phyloP scores from a whole-genome alignment of 2,888 invertebrate genomes.

The Lordiphosa andalusiaca region DNA sequence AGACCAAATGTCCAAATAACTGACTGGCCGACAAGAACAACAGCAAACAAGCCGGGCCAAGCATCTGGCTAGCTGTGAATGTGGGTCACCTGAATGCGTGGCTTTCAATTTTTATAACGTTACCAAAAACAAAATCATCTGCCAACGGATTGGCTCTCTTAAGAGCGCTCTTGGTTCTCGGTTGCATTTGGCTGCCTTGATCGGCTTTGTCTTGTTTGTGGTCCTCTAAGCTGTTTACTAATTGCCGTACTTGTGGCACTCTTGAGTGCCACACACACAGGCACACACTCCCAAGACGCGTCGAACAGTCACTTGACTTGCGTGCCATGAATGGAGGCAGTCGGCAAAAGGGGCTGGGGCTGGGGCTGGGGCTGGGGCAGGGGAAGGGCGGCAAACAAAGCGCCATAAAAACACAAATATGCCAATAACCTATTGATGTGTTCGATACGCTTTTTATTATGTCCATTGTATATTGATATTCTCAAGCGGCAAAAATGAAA shows the following conservation, averaged over 20 bases:
- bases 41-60: constrained; percentile 39
- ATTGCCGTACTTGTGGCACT: constrained; percentile 48
- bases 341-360: constrained; percentile 6
- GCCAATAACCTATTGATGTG: constrained; percentile 58
- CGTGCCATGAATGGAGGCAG: constrained; percentile 17
- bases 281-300: constrained; percentile 17
- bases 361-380: not conserved
- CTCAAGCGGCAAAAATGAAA: constrained; percentile 66
- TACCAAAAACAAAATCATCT: constrained; percentile 43
- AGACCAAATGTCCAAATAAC: constrained; percentile 21
- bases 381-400: constrained; percentile 48
- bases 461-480: constrained; percentile 54
- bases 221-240: constrained; percentile 33
- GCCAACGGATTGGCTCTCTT: not conserved
- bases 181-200: too few relatives aligned
- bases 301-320: constrained; percentile 44
- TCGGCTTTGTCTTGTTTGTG: constrained; percentile 12
- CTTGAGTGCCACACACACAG: constrained; percentile 14
- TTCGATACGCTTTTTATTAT: constrained; percentile 56
- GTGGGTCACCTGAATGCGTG: constrained; percentile 68
- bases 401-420: constrained; percentile 44
- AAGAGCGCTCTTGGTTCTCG: constrained; percentile 19
- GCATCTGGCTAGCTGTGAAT: constrained; percentile 34
- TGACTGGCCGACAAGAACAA: constrained; percentile 17
- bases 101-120: constrained; percentile 72